Base-by-base conservation (phyloP, 2,797 vertebrate species). In the Pampus argenteus region DNA sequence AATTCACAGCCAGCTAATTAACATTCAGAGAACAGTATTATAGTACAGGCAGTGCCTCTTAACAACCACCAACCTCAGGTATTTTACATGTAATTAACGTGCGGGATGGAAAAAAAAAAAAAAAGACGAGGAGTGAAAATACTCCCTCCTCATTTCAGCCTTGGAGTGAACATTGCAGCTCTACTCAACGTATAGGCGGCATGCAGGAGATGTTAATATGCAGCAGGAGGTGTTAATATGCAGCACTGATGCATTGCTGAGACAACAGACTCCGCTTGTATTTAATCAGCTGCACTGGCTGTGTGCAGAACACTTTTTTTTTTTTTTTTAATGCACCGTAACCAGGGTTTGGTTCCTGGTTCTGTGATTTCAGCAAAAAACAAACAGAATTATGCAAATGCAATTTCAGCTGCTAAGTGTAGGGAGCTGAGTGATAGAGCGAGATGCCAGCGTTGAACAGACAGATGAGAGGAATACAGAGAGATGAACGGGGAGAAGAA, bases 1-100 rank as follows among this genome's bases (percentile, higher is more conserved):
- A 90, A 92, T 92, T 94, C 92, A 91, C 85, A 92, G 89, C 79
- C 90, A 90, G 89, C 93, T 94, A 93, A 94, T 95, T 94, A 92
- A 91, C 89, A 93, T 93, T 93, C 91, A 87, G 81, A 85, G 88
- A 84, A 73, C 75, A 71, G 84, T 85, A 88, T 90, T 92, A 89
- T 83, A 86, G 83, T 74, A 78, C 86, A 86, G 89, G 84, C 84
- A 81, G 82, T 59, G 84, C 83, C 82, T 88, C 82, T 78, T 85
- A 88, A 86, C 86, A 88, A 88, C 87, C 80, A 79, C 82, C 88
- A 86, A 91, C 89, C 83, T 90, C 87, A 91, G 91, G 87, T 91
- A 90, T 91, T 89, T 91, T 88, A 92, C 87, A 89, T 93, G 92
- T 91, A 90, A 92, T 92, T 92, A 93, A 90, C 81, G 36, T 85